Conservation (phyloP, 2,113 vertebrate genomes). For the Daphoenositta chrysoptera region DNA sequence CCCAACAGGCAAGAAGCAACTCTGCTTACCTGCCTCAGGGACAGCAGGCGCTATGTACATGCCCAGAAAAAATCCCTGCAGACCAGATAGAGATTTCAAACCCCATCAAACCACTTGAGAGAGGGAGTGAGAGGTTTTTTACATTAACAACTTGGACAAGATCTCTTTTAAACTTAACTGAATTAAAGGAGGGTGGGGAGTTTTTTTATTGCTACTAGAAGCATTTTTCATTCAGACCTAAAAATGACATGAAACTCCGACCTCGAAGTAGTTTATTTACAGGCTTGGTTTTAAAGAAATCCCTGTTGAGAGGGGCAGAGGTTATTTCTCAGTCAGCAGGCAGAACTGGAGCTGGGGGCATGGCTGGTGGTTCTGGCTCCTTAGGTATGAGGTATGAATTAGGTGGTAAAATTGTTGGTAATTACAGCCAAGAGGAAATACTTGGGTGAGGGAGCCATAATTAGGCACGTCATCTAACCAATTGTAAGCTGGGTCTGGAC, state of each 20-base stretch:
- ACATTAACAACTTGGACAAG: background rate
- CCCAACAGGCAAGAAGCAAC: background rate
- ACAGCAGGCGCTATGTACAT: fast-evolving
- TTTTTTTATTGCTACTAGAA: background rate
- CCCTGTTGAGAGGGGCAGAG: background rate
- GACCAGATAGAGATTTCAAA: background rate
- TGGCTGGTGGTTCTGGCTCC: background rate
- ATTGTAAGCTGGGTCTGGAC: fast-evolving
- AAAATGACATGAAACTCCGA: background rate
- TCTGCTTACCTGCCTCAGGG: background rate
- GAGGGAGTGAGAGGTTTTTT: background rate
- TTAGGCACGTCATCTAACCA: background rate
- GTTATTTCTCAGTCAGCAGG: background rate
- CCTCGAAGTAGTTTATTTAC: background rate
- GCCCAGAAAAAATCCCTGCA: background rate
- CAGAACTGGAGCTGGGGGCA: background rate
- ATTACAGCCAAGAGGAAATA: background rate
- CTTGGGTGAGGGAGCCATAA: background rate
- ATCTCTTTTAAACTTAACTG: background rate
- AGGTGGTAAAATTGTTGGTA: background rate
- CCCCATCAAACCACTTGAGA: background rate
- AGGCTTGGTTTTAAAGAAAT: background rate
- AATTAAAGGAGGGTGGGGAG: background rate
- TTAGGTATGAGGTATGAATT: background rate
- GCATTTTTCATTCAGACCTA: background rate